Base-by-base conservation (phyloP, 2,113 vertebrate genomes). In the Chrysemys picta region DNA sequence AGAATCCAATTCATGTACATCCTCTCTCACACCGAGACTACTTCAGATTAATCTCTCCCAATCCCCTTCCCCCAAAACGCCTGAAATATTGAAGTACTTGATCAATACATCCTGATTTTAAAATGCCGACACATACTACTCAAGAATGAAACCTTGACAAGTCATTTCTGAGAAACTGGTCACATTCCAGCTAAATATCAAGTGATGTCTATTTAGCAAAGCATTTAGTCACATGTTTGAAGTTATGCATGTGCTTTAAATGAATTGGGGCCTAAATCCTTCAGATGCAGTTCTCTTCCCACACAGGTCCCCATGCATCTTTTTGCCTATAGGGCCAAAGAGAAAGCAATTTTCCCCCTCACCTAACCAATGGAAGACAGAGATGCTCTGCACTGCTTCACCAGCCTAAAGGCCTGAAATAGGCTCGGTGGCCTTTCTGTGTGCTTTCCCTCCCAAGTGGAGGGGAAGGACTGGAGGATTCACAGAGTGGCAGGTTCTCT, bases 41-140 rank as follows among this genome's bases (percentile, higher is more conserved):
- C n/a, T 93, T 76, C 57, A 47, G 47, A 54, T 91, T 95, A 91
- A 75, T 53, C 88, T 91, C 92, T 84, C 27, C 29, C 94, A 31
- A 27, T 80, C 3, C 76, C 27, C 47, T 85, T 24, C 75, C 56
- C 52, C 90, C 29, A 88, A 93, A 92, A 93, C 45, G 19, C 24
- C 89, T 42, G 29, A 88, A 54, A 38, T 38, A 13, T 82, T 82
- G n/a, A 17, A 72, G 35, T 72, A 72, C 4, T n/a, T 38, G 19
- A 72, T 69, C 35, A 19, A n/a, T n/a, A n/a, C 14, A n/a, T 10
- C 5, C 19, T 38, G 21, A 72, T 38, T 69, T 72, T 72, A 69
- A 69, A n/a, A n/a, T 69, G 62, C 35, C n/a, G 31, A 72, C 65
- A 38, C 22, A 38, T 72, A 38, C 21, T 38, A 38, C 8, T 72